Evolutionary conservation across 2,113 vertebrate genomes (phyloP), one percentile per base, ranked within the genome.

Genomic region (Tupaia tana): DNA sequence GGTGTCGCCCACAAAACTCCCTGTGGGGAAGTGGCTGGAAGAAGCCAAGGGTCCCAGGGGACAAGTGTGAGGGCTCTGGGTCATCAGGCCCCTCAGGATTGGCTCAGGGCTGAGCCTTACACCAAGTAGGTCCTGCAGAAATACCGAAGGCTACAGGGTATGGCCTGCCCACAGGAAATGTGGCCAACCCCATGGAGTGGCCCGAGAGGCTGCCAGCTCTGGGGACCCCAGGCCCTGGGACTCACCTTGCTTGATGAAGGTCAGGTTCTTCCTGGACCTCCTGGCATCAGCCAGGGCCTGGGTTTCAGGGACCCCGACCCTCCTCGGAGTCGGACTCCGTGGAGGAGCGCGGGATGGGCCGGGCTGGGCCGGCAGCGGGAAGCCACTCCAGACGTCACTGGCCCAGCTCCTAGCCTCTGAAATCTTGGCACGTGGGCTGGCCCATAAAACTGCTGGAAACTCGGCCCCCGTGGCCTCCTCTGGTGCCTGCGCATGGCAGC

Each of bases 1-100:
- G 78, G 95, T 58, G 1, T 94, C 77, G 56, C 95, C 97, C 95
- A 94, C 78, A 85, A 85, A 78, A 89, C 71, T 86, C 61, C 67
- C 79, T 29, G 87, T 59, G 52, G 74, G 63, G 88, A 64, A 56
- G 87, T 0, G 11, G 27, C 58, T 11, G 1, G 71, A 34, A 19
- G 56, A 29, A 80, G 71, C 19, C 0, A 7, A 67, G 25, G 16
- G 52, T 34, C 54, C n/a, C 16, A 0, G 52, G 61, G 88, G 58
- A 58, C 0, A 5, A 61, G 69, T 0, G 0, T 0, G 0, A 34
- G 95, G 52, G 4, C 71, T 63, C 56, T 61, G 58, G 4, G 61
- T 5, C 54, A 9, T 24, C 5, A 0, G 15, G 63, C 16, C 70
- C 54, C 58, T 67, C 13, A 0, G n/a, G 61, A 9, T 14, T 58